phyloP scores from a whole-genome alignment of 1,140 invertebrate genomes.

The Phenacoccus solenopsis region DNA sequence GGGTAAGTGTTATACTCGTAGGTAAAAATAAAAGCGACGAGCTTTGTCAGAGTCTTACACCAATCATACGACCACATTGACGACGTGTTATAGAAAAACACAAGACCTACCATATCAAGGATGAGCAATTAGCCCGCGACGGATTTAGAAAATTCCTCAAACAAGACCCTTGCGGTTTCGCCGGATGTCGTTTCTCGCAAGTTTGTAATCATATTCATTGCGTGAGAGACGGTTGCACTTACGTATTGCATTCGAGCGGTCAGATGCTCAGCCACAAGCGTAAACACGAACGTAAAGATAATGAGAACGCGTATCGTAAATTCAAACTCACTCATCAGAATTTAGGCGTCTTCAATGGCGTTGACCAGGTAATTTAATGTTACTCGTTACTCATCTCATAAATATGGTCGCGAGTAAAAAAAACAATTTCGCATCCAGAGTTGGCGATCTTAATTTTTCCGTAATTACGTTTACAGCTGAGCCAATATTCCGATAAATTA shows the following conservation, averaged over 20 bases:
- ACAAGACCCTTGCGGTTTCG: constrained; percentile 82
- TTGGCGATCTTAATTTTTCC: not conserved
- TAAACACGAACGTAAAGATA: constrained; percentile 88
- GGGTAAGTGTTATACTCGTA: constrained; percentile 51
- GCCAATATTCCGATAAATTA: constrained; percentile 24
- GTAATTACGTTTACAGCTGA: constrained; percentile 20
- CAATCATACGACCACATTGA: constrained; percentile 22
- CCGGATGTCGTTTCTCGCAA: constrained; percentile 80
- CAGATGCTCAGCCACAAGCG: constrained; percentile 96
- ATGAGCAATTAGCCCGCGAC: constrained; percentile 86
- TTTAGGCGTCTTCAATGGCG: not conserved
- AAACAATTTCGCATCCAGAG: too few relatives aligned
- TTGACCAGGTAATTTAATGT: not conserved
- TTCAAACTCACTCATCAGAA: constrained; percentile 49
- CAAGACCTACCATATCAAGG: constrained; percentile 96
- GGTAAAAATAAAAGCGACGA: too few relatives aligned
- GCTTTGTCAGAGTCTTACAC: not conserved
- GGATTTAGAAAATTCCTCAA: constrained; percentile 99
- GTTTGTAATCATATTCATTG: constrained; percentile 98
- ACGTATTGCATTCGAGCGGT: constrained; percentile 88
- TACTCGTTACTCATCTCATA: too few relatives aligned
- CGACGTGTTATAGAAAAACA: constrained; percentile 82
- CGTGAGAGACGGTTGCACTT: constrained; percentile 86
- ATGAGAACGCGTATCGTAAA: constrained; percentile 67
- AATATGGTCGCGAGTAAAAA: too few relatives aligned